phyloP scores from a whole-genome alignment of 2,113 vertebrate genomes.

The Nothobranchius kuhntae region DNA sequence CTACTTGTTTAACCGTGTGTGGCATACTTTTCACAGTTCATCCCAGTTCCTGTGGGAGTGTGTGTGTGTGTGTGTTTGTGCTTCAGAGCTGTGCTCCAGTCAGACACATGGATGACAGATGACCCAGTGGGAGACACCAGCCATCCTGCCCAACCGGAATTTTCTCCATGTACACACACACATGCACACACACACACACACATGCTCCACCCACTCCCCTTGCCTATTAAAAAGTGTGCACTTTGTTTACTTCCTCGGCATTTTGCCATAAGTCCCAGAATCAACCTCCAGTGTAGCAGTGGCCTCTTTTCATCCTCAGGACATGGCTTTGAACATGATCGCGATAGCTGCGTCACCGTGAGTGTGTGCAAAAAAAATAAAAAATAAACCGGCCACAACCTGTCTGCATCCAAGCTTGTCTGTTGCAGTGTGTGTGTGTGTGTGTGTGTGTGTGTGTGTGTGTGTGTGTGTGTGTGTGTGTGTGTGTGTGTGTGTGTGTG shows the following conservation, averaged over 20 bases:
- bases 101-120: conserved; percentile 79
- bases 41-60: conserved; percentile 62
- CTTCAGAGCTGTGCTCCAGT: conserved; percentile 58
- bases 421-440: conserved; percentile 11
- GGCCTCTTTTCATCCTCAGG: conserved; percentile 60
- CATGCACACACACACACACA: neutral
- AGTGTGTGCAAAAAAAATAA: conserved; percentile 28
- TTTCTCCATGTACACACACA: conserved; percentile 5
- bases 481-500: neutral
- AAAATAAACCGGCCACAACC: conserved; percentile 57
- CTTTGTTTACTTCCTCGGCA: conserved; percentile 75
- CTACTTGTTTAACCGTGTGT: conserved; percentile 33
- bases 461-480: neutral
- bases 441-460: neutral
- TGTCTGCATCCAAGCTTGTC: conserved; percentile 52
- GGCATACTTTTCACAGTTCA: conserved; percentile 63
- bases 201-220: conserved; percentile 8
- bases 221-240: conserved; percentile 61
- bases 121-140: conserved; percentile 75
- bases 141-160: conserved; percentile 75
- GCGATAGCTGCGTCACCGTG: conserved; percentile 60
- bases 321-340: conserved; percentile 61
- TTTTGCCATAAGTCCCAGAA: conserved; percentile 65
- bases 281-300: conserved; percentile 57
- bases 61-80: conserved; percentile 42